Evolutionary conservation across 2,113 vertebrate species (phyloP), one percentile per base, ranked within the genome.

Genomic region (Thalassoma bifasciatum): DNA sequence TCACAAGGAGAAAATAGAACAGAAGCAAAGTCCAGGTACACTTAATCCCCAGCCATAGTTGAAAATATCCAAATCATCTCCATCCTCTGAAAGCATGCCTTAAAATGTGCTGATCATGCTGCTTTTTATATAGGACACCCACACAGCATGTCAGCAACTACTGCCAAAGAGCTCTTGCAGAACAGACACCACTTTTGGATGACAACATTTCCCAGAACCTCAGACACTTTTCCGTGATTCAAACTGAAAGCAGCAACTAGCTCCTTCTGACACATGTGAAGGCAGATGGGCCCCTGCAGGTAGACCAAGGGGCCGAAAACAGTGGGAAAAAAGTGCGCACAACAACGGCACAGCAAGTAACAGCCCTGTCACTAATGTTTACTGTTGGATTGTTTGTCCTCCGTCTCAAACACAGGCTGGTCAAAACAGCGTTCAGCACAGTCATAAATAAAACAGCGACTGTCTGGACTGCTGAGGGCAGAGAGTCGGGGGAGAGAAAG

Each of bases 11-110:
- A 72, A 87, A 79, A 86, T 58, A 73, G 44, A 86, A 49, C 68
- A 54, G 24, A 30, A 44, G 62, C 49, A 64, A 22, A 24, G 57
- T 65, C 61, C 62, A 50, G 44, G 19, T 63, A 42, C 38, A 58
- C 30, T 49, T 52, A 75, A 64, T 71, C 57, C 56, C 51, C 65
- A 64, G 69, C 54, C 74, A 75, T 46, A 58, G 74, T 53, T 74
- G 72, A 75, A 74, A 26, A 68, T 61, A 90, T 89, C 74, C 66
- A 61, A 86, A 89, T 88, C 77, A 84, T 72, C 63, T 75, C 58
- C 69, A 64, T 61, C 81, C 73, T 76, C 60, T 72, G 86, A 85
- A 73, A 85, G 75, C 65, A 16, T 47, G 16, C 38, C 52, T 74
- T 65, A 66, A 72, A 87, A 85, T 49, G 52, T 24, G 88, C 89